Base-by-base conservation (phyloP, 2,797 vertebrate genomes). In the Alcedo atthis region DNA sequence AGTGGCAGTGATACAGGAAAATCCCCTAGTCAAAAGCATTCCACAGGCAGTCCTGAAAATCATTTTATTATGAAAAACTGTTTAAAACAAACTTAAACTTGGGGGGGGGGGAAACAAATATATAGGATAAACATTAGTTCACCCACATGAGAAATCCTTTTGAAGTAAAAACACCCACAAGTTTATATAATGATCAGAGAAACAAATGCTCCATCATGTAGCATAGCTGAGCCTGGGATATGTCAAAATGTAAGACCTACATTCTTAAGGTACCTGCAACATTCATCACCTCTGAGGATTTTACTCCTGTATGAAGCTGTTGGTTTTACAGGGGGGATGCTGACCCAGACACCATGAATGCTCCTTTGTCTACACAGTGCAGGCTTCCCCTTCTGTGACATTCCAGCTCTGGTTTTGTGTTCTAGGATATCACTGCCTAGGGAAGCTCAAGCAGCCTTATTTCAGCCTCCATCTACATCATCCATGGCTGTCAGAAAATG, bases 31-130 rank as follows among this genome's bases (percentile, higher is more conserved):
- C 19, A 81, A 82, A 8, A 90, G 4, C 21, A 55, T 87, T 87
- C 28, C 35, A 88, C 11, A 53, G 42, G 79, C 22, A 53, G 33
- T 80, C 81, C 67, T 61, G 21, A 86, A 94, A 88, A 89, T 5
- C 6, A 42, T 64, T 95, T 95, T 93, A 95, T 96, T 92, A 91
- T 2, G 30, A 88, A 93, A 94, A 85, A n/a, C 49, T 86, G 20
- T 77, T 91, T 82, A 91, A 95, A 85, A 88, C 61, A 92, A 74
- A 24, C 33, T 89, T 82, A 37, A 64, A 67, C 18, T 91, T 42
- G 45, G 30, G 21, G 45, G 15, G 30, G 37, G 37, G 37, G 12
- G 37, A 37, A 13, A 51, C 14, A 13, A 42, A 3, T 22, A 28
- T 17, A 51, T 17, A 17, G 5, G 61, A 57, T 7, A 85, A 22